These are phyloP conservation scores for Netelia melanura DNA, from an alignment of 2,888 invertebrate species.

Conservation along the genomic window DNA sequence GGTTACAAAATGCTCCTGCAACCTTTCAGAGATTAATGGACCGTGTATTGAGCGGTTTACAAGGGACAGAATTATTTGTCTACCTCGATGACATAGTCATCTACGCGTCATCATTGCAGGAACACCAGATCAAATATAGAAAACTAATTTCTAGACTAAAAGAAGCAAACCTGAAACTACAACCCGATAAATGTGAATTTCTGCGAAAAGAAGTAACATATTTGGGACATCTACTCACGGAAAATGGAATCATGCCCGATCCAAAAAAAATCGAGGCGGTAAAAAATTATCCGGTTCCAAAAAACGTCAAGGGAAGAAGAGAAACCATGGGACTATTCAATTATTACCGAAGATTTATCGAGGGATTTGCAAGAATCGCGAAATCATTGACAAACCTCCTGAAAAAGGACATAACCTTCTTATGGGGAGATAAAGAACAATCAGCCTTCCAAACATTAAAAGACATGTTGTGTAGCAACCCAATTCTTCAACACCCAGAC, in stretches of 20 bases:
- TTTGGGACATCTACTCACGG: conserved; percentile 47
- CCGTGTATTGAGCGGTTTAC: conserved; percentile 68
- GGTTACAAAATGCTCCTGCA: conserved; percentile 78
- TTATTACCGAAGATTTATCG: conserved; percentile 54
- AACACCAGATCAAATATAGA: not conserved
- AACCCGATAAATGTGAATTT: conserved; percentile 54
- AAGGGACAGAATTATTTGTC: not conserved
- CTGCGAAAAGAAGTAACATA: conserved; percentile 41
- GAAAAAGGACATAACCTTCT: conserved; percentile 40
- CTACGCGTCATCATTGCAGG: conserved; percentile 22
- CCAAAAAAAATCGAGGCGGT: conserved; percentile 36
- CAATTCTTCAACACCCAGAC: conserved; percentile 65
- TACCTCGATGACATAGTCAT: conserved; percentile 25
- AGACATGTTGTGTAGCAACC: conserved; percentile 36
- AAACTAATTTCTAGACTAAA: conserved; percentile 19
- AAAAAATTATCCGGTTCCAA: conserved; percentile 40
- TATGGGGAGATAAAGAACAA: conserved; percentile 38
- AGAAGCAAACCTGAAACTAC: conserved; percentile 11
- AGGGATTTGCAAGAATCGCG: conserved; percentile 44
- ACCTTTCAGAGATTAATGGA: conserved; percentile 79
- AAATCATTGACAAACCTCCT: conserved; percentile 28
- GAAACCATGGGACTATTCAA: conserved; percentile 50
- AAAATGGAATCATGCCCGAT: conserved; percentile 37
- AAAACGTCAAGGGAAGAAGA: conserved; percentile 36
- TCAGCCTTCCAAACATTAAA: conserved; percentile 49